Base-by-base conservation (phyloP, 2,888 invertebrate species). In the Galerucella nymphaeae region DNA sequence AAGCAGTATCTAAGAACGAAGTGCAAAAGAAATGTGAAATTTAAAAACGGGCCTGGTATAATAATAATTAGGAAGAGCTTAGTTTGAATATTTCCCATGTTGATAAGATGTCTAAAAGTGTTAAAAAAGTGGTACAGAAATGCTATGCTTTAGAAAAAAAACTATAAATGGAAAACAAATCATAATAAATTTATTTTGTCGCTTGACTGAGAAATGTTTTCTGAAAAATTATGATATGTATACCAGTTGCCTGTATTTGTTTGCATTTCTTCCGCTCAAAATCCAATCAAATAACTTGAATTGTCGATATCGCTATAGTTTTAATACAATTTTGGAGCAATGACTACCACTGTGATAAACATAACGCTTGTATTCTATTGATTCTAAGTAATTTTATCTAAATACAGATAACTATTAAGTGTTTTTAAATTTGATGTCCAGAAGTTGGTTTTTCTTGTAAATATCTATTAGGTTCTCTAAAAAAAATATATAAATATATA, bases 301-400 rank as follows among this genome's bases (percentile, higher is more conserved):
- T 45, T 10, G 55, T 62, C 10, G 10, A 38, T 57, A 72, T 48
- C 38, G 58, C 48, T 61, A 55, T 65, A 71, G 67, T 74, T 74
- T 74, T 59, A 74, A 71, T 68, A 84, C 81, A 84, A 82, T 85
- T 85, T 85, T 86, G 86, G 86, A 86, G 86, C 86, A 86, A 86
- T 87, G 86, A 86, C 86, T 87, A 86, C 86, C 86, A 86, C 87
- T 87, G 87, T 87, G 87, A 87, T 87, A 87, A 61, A 84, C 80
- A 86, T 86, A 86, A 87, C 87, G 87, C 87, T 87, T 87, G 87
- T 85, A 86, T 86, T 86, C 85, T 86, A 85, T 85, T 85, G 83
- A 83, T 81, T 80, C 82, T 85, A 83, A 83, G 83, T 84, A 83
- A 83, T 83, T 84, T 84, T 83, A 84, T 83, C 83, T 83, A 83